Conservation (phyloP, 2,113 vertebrate species). For the Triplophysa rosa region DNA sequence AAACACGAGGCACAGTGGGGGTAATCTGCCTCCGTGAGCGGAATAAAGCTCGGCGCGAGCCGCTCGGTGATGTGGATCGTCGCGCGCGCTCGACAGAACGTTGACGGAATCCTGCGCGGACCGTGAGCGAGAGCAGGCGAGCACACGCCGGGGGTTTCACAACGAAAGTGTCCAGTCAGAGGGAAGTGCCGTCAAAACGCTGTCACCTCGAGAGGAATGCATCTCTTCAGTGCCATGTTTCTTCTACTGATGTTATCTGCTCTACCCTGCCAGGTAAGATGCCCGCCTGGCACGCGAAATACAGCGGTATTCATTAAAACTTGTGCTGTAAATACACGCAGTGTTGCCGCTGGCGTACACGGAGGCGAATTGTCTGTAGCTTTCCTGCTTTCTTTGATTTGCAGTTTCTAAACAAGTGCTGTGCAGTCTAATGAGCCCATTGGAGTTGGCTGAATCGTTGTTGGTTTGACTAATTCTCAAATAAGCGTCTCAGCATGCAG, state of each 20-base stretch:
- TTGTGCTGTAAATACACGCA: not conserved
- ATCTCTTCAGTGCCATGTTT: slow-evolving; percentile 81
- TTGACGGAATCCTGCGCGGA: slow-evolving; percentile 62
- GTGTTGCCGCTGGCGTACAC: not conserved
- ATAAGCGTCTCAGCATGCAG: not conserved
- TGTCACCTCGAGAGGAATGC: slow-evolving; percentile 74
- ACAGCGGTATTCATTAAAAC: not conserved
- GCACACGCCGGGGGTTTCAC: slow-evolving; percentile 51
- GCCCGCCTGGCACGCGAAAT: not conserved
- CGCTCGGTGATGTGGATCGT: slow-evolving; percentile 74
- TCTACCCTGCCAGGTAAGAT: slow-evolving; percentile 73
- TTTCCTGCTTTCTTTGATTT: not conserved
- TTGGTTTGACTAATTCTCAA: not conserved
- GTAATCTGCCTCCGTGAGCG: slow-evolving; percentile 63
- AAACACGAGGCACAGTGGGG: slow-evolving; percentile 54
- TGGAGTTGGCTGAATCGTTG: slow-evolving; percentile 23
- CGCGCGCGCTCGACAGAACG: slow-evolving; percentile 66
- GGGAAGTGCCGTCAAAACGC: slow-evolving; percentile 59
- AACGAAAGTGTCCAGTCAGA: slow-evolving; percentile 52
- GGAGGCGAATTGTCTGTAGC: not conserved
- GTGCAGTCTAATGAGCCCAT: slow-evolving; percentile 10
- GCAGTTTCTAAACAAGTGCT: slow-evolving; percentile 12
- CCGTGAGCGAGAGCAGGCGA: slow-evolving; percentile 64
- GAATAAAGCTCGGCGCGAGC: slow-evolving; percentile 50
- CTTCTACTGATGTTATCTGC: slow-evolving; percentile 78